A percentile compares a stretch with the other conserved stretches of the same genome.
Conservation (phyloP, 2,113 vertebrate genomes). For the Charina bottae region DNA sequence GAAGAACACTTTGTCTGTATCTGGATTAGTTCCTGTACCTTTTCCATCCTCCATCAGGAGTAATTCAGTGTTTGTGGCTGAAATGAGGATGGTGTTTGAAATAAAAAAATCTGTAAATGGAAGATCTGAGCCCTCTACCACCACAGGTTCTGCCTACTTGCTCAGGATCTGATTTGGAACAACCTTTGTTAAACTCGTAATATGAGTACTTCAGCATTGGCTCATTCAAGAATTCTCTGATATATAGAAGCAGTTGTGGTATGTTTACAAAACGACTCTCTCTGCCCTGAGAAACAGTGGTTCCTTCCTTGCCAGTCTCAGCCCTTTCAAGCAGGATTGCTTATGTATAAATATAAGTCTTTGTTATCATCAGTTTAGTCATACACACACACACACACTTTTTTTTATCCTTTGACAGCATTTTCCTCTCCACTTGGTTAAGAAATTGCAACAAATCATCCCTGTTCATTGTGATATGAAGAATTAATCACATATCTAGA, state of each 20-base stretch:
- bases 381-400: background rate
- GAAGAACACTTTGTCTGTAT: too few relatives aligned
- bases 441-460: conserved; percentile 20
- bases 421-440: background rate
- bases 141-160: too few relatives aligned
- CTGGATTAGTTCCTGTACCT: too few relatives aligned
- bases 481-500: conserved; percentile 20
- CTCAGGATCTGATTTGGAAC: background rate
- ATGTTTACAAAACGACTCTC: background rate
- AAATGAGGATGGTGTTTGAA: too few relatives aligned
- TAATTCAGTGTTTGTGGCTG: too few relatives aligned
- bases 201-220: background rate
- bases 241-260: background rate
- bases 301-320: background rate
- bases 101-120: too few relatives aligned
- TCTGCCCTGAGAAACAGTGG: background rate
- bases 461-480: background rate
- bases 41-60: too few relatives aligned
- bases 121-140: too few relatives aligned
- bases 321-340: background rate
- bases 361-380: background rate
- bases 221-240: background rate
- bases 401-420: background rate
- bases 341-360: background rate
- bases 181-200: background rate